Evolutionary conservation across 1,140 invertebrate species (phyloP).

Genomic region (Venturia canescens): DNA sequence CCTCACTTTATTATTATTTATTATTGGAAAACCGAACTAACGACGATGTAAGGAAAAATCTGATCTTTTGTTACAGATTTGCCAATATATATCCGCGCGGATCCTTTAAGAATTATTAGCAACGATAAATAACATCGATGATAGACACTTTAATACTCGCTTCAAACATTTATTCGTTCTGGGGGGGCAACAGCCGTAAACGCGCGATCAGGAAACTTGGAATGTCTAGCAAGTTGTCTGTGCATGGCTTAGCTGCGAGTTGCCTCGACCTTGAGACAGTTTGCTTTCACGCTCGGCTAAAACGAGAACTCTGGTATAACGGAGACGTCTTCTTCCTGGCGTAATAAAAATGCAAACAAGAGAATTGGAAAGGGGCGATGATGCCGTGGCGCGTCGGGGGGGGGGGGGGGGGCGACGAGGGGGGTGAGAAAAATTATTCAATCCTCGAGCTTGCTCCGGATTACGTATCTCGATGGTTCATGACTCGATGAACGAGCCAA

Average conservation of each 20-base stretch:
- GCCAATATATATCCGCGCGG: not conserved
- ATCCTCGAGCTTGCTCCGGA: not conserved
- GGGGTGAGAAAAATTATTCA: not conserved
- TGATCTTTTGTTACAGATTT: no score
- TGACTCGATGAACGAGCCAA: not conserved
- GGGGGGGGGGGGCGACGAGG: no score
- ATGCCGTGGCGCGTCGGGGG: no score
- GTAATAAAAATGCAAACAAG: not conserved
- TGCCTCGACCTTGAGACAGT: slow-evolving; percentile 48
- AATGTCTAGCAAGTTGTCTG: slow-evolving; percentile 22
- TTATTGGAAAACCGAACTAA: no score
- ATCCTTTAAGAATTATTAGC: not conserved
- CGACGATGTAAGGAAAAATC: no score
- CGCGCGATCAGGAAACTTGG: slow-evolving; percentile 16
- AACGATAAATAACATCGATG: not conserved
- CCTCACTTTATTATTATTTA: no score
- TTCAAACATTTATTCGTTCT: no score
- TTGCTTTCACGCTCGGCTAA: slow-evolving; percentile 36
- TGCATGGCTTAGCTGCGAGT: slow-evolving; percentile 1
- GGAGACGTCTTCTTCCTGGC: not conserved
- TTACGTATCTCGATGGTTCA: not conserved
- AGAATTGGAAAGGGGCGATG: no score
- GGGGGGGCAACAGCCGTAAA: no score
- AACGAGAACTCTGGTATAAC: not conserved
- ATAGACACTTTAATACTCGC: not conserved